Evolutionary conservation across 2,797 vertebrate genomes (phyloP), one percentile per base, ranked within the genome.

Genomic region (Hipposideros larvatus): DNA sequence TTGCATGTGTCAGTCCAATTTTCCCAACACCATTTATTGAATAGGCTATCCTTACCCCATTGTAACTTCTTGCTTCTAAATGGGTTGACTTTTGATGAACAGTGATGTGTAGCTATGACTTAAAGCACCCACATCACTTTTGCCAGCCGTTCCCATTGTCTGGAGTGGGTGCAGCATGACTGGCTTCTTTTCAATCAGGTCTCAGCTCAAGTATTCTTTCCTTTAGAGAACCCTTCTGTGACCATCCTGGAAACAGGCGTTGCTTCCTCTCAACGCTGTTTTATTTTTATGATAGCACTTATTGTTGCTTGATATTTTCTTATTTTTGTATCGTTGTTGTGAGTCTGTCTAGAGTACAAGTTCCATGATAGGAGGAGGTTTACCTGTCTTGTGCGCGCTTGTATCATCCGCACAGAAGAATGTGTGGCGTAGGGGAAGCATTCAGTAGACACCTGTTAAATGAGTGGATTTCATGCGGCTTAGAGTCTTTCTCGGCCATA

Each of bases 181-280:
- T n/a, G 46, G 24, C 21, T 19, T 70, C 93, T 89, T 55, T 87
- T 87, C 24, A 34, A 66, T 95, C 21, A 59, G 4, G 41, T 61
- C 22, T 61, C 22, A 86, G 10, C 66, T 75, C 26, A 83, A 1
- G 8, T 82, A 31, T 53, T 95, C 24, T 90, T 0, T 93, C 48
- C 57, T 93, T 55, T 68, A 55, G 65, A 68, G 87, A 82, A 15
- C 78, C 41, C 53, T 77, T 93, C 66, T 96, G 57, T 88, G 19
- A 84, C 78, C 28, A 41, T 80, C 63, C 18, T 90, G 19, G 14
- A 59, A 94, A 46, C 87, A 90, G 16, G 34, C 34, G 11, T 84
- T 48, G n/a, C 34, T 8, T 82, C 16, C 9, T 93, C 22, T 28
- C 10, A 51, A 0, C 87, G 46, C 37, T 26, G 2, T 84, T 92